phyloP scores from a whole-genome alignment of 2,113 vertebrate species.

The Eulacestoma nigropectus region DNA sequence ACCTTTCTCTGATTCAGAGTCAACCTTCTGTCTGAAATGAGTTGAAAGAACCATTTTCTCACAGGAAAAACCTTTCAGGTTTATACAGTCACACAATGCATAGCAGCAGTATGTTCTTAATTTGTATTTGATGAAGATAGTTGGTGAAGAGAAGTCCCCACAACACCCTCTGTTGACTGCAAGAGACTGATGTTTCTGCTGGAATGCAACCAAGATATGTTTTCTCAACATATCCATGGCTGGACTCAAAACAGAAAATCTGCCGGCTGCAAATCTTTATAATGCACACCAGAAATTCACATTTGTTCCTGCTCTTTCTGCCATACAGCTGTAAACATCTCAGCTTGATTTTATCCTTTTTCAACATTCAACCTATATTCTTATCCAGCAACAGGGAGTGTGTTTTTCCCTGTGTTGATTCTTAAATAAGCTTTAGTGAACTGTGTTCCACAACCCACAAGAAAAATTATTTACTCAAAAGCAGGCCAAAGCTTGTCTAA shows the following conservation, averaged over 20 bases:
- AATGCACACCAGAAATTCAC: slow-evolving; percentile 9
- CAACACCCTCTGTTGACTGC: not conserved
- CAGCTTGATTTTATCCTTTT: not conserved
- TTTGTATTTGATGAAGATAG: not conserved
- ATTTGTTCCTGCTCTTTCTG: not conserved
- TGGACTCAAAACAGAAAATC: not conserved
- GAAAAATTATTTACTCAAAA: not conserved
- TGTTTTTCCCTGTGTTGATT: not conserved
- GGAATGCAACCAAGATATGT: not conserved
- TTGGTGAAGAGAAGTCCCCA: not conserved
- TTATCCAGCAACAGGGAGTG: not conserved
- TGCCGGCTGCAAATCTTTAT: not conserved
- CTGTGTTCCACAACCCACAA: not conserved
- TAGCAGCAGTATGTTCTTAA: not conserved
- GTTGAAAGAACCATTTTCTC: not conserved
- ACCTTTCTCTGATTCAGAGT: not conserved
- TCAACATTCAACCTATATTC: not conserved
- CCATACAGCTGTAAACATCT: not conserved
- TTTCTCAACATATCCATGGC: not conserved
- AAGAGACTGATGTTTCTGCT: not conserved
- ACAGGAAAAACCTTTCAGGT: not conserved
- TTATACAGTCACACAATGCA: not conserved
- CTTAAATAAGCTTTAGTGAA: not conserved
- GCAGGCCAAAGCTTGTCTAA: not conserved
- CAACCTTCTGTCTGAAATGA: not conserved